Evolutionary conservation across 2,797 vertebrate genomes (phyloP).

Genomic region (Gallinago solitaria): DNA sequence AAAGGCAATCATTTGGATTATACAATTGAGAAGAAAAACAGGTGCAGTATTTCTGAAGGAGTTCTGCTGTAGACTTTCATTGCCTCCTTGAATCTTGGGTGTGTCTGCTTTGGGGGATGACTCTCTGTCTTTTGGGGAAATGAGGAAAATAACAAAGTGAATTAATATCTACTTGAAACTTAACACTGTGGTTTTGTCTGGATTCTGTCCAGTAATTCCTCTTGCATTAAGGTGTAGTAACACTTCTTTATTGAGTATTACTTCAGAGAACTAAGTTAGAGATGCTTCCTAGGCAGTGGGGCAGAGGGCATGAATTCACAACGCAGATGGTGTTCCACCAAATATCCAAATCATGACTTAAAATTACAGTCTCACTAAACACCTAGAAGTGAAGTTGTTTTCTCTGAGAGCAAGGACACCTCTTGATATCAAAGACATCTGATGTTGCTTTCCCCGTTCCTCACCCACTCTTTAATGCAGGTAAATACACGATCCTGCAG

Average conservation of each 20-base stretch:
- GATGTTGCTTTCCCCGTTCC: not conserved
- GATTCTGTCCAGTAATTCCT: not conserved
- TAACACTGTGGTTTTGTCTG: not conserved
- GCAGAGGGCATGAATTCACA: not conserved
- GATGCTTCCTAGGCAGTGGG: not conserved
- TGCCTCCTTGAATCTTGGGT: not conserved
- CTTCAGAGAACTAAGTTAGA: not conserved
- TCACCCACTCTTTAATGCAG: not conserved
- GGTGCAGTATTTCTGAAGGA: constrained; percentile 3
- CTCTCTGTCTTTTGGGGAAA: not conserved
- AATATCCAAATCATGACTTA: not conserved
- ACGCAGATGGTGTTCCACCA: not conserved
- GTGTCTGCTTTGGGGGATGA: not conserved
- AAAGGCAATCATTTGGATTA: constrained; percentile 40
- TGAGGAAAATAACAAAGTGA: not conserved
- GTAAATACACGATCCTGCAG: not conserved
- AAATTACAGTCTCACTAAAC: not conserved
- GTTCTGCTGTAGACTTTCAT: not conserved
- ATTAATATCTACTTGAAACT: not conserved
- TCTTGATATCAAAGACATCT: not conserved
- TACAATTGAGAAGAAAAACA: constrained; percentile 15
- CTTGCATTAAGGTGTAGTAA: not conserved
- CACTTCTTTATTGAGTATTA: not conserved
- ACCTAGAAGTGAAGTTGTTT: not conserved
- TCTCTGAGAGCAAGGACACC: not conserved